Base-by-base conservation (phyloP, 2,113 vertebrate species). In the Clarias gariepinus region DNA sequence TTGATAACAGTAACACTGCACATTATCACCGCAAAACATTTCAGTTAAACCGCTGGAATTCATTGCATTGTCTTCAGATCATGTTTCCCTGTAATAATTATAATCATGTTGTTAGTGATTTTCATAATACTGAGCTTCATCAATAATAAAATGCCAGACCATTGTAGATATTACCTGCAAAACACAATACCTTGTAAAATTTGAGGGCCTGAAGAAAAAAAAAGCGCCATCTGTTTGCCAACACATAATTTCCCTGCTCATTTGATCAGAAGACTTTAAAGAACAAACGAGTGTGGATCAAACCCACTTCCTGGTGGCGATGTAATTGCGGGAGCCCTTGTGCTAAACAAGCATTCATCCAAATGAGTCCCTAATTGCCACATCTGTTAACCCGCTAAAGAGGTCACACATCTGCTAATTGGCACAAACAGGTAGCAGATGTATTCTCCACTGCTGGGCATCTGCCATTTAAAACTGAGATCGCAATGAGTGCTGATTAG, bases 291-390 rank as follows among this genome's bases (percentile, higher is more conserved):
- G 87, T 88, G 89, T 81, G 90, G 85, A 92, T 93, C 86, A 93
- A 92, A 91, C 90, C 88, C 85, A n/a, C 87, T 89, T 89, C 94
- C 95, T 93, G 93, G 89, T 93, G 92, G 93, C 94, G 89, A 91
- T 95, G 93, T 95, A 94, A 95, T 95, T 95, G 94, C 95, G 93
- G 36, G 61, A 92, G 94, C 93, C 89, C 58, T 95, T 92, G 93
- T 92, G 92, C 93, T 95, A 95, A 97, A 96, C 94, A 95, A 96
- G 93, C 93, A 94, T 93, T 93, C 92, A 93, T 96, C 96, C 94
- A 96, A 96, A 96, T 95, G 93, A 96, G 94, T 94, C 93, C 93
- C 94, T 96, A 94, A 96, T 97, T 97, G 96, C 94, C 94, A 92
- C 95, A 95, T 96, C 95, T 96, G 91, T 97, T 96, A 97, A 96